phyloP scores from a whole-genome alignment of 2,888 invertebrate genomes.

The Steinernema scapterisci region DNA sequence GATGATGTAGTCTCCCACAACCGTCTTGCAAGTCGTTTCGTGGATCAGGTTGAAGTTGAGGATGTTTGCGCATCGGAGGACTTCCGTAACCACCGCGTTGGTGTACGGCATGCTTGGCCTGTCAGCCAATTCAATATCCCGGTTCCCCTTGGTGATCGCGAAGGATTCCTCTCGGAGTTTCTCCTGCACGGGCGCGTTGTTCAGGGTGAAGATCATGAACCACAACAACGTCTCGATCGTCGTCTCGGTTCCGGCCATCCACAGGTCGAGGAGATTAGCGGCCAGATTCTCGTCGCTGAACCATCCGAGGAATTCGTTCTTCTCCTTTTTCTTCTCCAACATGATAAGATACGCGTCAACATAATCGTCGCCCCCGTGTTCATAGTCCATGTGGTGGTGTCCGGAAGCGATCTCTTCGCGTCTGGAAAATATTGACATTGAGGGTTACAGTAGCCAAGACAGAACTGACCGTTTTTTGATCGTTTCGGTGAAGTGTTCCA shows the following conservation, averaged over 20 bases:
- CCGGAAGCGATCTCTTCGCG: conserved; percentile 18
- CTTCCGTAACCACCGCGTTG: conserved; percentile 26
- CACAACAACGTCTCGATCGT: conserved; percentile 11
- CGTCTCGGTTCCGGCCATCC: conserved; percentile 22
- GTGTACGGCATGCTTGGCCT: conserved; percentile 21
- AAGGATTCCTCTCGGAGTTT: conserved; percentile 8
- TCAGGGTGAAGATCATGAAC: conserved; percentile 24
- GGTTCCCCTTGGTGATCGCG: conserved; percentile 5
- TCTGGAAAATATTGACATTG: background rate
- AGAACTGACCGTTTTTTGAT: conserved; percentile 36
- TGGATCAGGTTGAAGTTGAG: conserved; percentile 11
- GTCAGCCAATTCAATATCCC: background rate
- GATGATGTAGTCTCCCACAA: conserved; percentile 1
- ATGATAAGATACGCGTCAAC: conserved; percentile 44
- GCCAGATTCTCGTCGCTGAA: conserved; percentile 33
- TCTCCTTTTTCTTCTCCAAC: conserved; percentile 42
- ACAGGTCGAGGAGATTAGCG: conserved; percentile 2
- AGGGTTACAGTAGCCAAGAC: conserved; percentile 2
- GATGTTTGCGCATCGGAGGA: conserved; percentile 13
- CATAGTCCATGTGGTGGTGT: conserved; percentile 29
- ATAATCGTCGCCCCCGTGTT: conserved; percentile 44
- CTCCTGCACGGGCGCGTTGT: conserved; percentile 8
- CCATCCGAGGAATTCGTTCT: conserved; percentile 35
- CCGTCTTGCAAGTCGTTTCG: background rate
- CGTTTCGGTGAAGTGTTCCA: conserved; percentile 38